These are phyloP conservation scores for Pristionchus mayeri DNA, from an alignment of 2,888 invertebrate species.

Conservation along the genomic window DNA sequence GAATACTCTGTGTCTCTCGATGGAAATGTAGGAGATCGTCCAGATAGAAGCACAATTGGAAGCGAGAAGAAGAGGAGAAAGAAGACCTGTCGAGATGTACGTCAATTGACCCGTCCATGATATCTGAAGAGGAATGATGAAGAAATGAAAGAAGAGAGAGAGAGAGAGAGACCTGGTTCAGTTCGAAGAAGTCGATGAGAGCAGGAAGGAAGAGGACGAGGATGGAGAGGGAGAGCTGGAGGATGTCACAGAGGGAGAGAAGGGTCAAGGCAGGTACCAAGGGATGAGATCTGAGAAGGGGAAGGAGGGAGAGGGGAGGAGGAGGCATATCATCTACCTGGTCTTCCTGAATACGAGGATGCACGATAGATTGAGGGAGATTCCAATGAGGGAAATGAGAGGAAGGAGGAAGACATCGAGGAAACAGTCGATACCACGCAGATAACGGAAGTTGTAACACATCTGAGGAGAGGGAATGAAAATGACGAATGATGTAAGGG, in stretches of 20 bases:
- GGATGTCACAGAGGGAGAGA: constrained; percentile 71
- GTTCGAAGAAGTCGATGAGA: constrained; percentile 67
- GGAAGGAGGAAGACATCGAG: constrained; percentile 72
- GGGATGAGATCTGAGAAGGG: constrained; percentile 57
- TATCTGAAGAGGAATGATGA: not conserved
- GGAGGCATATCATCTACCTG: not conserved
- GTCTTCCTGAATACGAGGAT: constrained; percentile 37
- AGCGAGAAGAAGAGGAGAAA: constrained; percentile 69
- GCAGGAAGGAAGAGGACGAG: constrained; percentile 74
- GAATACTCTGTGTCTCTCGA: constrained; percentile 69
- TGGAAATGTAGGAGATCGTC: constrained; percentile 74
- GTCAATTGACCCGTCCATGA: constrained; percentile 68
- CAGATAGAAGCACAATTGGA: constrained; percentile 75
- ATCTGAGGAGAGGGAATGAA: constrained; percentile 49
- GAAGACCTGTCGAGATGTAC: constrained; percentile 70
- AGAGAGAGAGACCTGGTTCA: not conserved
- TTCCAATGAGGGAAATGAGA: constrained; percentile 67
- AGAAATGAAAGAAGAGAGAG: not conserved
- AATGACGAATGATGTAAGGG: not conserved
- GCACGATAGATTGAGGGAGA: constrained; percentile 44
- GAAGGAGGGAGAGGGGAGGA: not conserved
- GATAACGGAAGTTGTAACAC: constrained; percentile 59
- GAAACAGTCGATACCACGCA: constrained; percentile 67
- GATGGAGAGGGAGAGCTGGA: constrained; percentile 73
- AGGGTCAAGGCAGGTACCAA: constrained; percentile 71